phyloP scores from a whole-genome alignment of 2,797 vertebrate species.

The Picus viridis region DNA sequence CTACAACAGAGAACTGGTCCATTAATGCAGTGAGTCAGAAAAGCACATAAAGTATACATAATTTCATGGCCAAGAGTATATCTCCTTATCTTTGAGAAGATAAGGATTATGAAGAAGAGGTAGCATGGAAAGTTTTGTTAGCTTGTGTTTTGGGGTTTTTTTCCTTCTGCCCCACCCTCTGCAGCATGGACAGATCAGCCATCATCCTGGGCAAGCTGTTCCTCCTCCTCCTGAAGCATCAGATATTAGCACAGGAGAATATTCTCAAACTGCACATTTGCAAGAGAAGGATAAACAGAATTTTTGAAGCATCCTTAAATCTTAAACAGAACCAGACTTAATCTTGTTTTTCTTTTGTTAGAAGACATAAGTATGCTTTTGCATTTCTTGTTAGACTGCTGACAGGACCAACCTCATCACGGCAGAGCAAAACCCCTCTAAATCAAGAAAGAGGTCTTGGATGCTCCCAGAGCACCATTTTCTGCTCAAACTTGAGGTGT shows the following conservation, averaged over 20 bases:
- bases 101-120: slow-evolving; percentile 3
- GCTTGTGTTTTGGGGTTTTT: neutral
- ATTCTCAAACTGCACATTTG: neutral
- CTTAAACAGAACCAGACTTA: neutral
- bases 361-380: slow-evolving; percentile 6
- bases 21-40: neutral
- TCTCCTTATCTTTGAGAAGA: slow-evolving; percentile 13
- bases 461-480: neutral
- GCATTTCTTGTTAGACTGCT: neutral
- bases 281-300: slow-evolving; percentile 14
- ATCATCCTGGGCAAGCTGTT: neutral
- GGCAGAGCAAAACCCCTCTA: neutral
- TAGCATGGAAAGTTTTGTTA: neutral
- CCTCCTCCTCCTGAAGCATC: neutral
- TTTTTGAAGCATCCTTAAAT: slow-evolving; percentile 11
- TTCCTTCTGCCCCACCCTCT: neutral
- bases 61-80: neutral
- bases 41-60: neutral
- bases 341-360: slow-evolving; percentile 31
- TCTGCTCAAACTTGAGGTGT: neutral
- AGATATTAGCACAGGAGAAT: neutral
- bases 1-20: neutral
- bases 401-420: neutral
- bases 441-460: neutral
- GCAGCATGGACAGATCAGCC: neutral